Base-by-base conservation (phyloP, 2,797 vertebrate species). In the Pangasius djambal region DNA sequence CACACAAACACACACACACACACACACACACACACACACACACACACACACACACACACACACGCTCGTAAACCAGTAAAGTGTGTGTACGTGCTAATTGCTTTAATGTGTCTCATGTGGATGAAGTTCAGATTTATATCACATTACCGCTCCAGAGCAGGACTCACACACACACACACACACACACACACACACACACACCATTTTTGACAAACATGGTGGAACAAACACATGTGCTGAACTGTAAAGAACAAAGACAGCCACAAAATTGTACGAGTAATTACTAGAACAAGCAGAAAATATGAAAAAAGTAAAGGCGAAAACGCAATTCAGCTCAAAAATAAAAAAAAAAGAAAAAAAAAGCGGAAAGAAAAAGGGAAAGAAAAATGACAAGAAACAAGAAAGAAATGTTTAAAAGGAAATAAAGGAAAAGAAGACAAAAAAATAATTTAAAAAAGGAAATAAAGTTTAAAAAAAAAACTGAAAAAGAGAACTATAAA, bases 51-150 rank as follows among this genome's bases (percentile, higher is more conserved):
- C 31, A 37, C 31, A 59, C 78, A 25, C 48, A 31, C 44, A 7
- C 74, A 7, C 25, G 31, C n/a, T 0, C n/a, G n/a, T 20, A 59
- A 37, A 37, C 48, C 50, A 4, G 50, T 31, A 4, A 79, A 57
- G 50, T 79, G 77, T 34, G 77, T 79, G 50, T n/a, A 20, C 5
- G 16, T 79, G 50, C 18, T 79, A 57, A 57, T 55, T 79, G n/a
- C 50, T 79, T 57, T 52, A 78, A 78, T 52, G 28, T 78, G 75
- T 52, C 48, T 75, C 72, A 13, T 75, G 69, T 72, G 72, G 40
- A 15, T 75, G 72, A 48, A 50, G 22, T 55, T 79, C 50, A 79
- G 77, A 55, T 79, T 77, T 8, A 78, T 18, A 79, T 79, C n/a
- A 34, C 28, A 31, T 20, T 52, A 55, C 50, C 12, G 1, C 9